Evolutionary conservation across 1,140 invertebrate species (phyloP).

Genomic region (Lepidurus arcticus): DNA sequence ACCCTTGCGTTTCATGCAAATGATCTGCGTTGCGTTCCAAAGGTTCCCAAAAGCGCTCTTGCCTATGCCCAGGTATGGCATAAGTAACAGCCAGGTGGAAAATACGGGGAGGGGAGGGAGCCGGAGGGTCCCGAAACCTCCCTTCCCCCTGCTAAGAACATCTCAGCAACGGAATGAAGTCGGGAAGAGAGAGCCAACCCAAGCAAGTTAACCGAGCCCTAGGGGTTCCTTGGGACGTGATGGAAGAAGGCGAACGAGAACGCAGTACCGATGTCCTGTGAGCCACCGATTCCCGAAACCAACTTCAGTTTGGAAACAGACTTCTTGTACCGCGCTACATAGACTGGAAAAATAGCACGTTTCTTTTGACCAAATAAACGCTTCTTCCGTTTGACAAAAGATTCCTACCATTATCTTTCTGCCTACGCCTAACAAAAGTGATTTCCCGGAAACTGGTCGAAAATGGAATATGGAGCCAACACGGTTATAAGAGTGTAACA

Average conservation of each 20-base stretch:
- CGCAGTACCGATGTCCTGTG: neutral
- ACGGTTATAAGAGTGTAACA: neutral
- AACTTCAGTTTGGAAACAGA: neutral
- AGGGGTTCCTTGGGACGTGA: slow-evolving; percentile 16
- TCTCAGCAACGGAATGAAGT: neutral
- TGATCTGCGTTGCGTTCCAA: slow-evolving; percentile 21
- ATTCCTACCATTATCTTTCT: too few species aligned
- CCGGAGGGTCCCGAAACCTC: neutral
- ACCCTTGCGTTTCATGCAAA: slow-evolving; percentile 14
- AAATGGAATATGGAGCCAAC: neutral
- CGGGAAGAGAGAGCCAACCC: slow-evolving; percentile 16
- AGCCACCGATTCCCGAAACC: neutral
- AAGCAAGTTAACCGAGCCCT: slow-evolving; percentile 12
- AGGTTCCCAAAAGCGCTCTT: neutral
- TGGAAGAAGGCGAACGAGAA: slow-evolving; percentile 14
- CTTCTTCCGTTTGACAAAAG: too few species aligned
- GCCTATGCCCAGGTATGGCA: slow-evolving; percentile 1
- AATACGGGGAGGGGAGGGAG: neutral
- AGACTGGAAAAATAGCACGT: too few species aligned
- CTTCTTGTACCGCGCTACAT: neutral
- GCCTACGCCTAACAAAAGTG: neutral
- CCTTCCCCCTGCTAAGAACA: neutral
- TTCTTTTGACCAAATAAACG: too few species aligned
- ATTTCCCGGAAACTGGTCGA: neutral
- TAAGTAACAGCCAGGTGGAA: slow-evolving; percentile 18